Evolutionary conservation across 2,888 invertebrate species (phyloP).

Genomic region (Deilephila elpenor): DNA sequence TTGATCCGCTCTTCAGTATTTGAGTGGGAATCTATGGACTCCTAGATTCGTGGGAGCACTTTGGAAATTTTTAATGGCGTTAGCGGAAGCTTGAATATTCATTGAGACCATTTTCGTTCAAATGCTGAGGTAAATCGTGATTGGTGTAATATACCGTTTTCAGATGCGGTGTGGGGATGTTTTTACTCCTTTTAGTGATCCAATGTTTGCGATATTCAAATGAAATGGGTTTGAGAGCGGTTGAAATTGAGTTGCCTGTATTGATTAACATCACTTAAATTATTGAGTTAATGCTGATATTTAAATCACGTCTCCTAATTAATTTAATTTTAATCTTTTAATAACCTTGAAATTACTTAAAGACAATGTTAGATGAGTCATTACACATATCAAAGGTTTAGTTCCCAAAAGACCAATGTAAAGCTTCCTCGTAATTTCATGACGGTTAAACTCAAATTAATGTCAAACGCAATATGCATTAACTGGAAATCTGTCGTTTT

Average conservation of each 20-base stretch:
- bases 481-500: constrained; percentile 5
- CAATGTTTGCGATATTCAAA: neutral
- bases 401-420: too few relatives aligned
- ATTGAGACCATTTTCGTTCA: neutral
- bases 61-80: neutral
- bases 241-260: too few relatives aligned
- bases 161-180: neutral
- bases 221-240: too few relatives aligned
- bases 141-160: neutral
- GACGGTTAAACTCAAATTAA: neutral
- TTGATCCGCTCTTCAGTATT: constrained; percentile 37
- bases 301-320: too few relatives aligned
- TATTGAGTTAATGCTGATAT: too few relatives aligned
- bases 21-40: constrained; percentile 20
- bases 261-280: too few relatives aligned
- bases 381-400: too few relatives aligned
- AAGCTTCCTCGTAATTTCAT: neutral
- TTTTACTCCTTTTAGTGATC: neutral
- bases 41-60: constrained; percentile 9
- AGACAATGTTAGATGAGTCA: too few relatives aligned
- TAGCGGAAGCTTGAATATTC: constrained; percentile 9
- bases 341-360: too few relatives aligned
- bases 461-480: constrained; percentile 23
- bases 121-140: constrained; percentile 1
- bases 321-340: too few relatives aligned